A percentile compares a stretch with the other conserved stretches of the same genome.
Conservation (phyloP, 1,140 invertebrate genomes). For the Cyclina sinensis region DNA sequence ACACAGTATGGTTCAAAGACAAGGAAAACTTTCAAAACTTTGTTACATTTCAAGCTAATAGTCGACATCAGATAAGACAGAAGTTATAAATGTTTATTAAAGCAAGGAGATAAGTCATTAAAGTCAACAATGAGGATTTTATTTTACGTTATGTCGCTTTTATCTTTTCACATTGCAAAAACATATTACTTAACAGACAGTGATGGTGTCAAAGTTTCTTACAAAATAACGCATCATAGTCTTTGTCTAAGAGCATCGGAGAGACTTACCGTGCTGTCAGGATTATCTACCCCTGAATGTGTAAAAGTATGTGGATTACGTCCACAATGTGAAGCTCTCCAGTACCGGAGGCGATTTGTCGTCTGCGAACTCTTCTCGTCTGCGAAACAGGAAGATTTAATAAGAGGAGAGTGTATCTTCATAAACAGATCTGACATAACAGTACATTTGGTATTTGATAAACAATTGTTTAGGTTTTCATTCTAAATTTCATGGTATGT, state of each 20-base stretch:
- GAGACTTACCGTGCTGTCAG: neutral
- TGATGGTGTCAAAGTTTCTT: neutral
- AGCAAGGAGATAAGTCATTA: too few relatives aligned
- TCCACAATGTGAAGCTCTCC: neutral
- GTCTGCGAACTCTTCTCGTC: neutral
- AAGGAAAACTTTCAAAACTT: too few relatives aligned
- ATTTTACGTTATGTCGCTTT: too few relatives aligned
- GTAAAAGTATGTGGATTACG: neutral
- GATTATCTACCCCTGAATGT: neutral
- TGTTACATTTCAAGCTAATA: too few relatives aligned
- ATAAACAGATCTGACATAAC: neutral
- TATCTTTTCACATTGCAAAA: too few relatives aligned
- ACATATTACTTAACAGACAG: too few relatives aligned
- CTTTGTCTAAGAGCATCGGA: neutral
- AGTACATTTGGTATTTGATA: neutral
- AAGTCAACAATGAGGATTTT: too few relatives aligned
- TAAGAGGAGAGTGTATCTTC: neutral
- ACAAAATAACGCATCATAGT: neutral
- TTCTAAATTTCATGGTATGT: too few relatives aligned
- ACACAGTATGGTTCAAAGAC: too few relatives aligned
- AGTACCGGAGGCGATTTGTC: neutral
- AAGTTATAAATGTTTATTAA: too few relatives aligned
- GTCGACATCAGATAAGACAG: too few relatives aligned
- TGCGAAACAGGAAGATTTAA: neutral
- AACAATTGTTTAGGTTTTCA: too few relatives aligned